phyloP scores from a whole-genome alignment of 2,113 vertebrate species.

The Hypomesus transpacificus region DNA sequence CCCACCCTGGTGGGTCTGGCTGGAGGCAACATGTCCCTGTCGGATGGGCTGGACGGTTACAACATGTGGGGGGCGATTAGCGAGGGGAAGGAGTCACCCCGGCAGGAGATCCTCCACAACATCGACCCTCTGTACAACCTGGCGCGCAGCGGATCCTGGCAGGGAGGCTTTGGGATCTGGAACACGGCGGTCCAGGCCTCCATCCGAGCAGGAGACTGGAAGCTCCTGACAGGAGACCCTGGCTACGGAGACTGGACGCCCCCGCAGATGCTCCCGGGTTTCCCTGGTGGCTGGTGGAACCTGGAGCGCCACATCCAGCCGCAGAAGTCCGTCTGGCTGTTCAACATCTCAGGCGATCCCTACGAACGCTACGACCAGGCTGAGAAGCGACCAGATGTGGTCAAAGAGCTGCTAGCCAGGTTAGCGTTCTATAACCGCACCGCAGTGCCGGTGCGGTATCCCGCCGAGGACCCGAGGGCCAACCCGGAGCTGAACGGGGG shows the following conservation, averaged over 20 bases:
- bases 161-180: constrained; percentile 87
- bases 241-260: constrained; percentile 97
- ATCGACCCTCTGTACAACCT: constrained; percentile 93
- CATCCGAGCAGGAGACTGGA: constrained; percentile 91
- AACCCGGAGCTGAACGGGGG: constrained; percentile 89
- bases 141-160: constrained; percentile 81
- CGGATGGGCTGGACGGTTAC: constrained; percentile 82
- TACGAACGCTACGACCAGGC: constrained; percentile 87
- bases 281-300: constrained; percentile 91
- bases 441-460: constrained; percentile 90
- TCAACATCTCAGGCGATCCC: constrained; percentile 91
- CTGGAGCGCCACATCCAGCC: constrained; percentile 82
- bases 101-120: constrained; percentile 93
- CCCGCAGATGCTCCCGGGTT: constrained; percentile 83
- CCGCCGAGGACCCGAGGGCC: constrained; percentile 87
- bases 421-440: constrained; percentile 87
- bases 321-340: constrained; percentile 86
- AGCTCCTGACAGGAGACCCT: constrained; percentile 91
- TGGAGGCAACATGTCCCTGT: constrained; percentile 77
- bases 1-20: constrained; percentile 88
- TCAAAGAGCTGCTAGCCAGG: constrained; percentile 81
- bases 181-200: constrained; percentile 92
- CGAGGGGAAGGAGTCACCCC: constrained; percentile 83
- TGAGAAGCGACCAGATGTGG: constrained; percentile 81
- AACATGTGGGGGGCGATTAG: constrained; percentile 91